Conservation (phyloP, 2,113 vertebrate species). For the Seriola quinqueradiata region DNA sequence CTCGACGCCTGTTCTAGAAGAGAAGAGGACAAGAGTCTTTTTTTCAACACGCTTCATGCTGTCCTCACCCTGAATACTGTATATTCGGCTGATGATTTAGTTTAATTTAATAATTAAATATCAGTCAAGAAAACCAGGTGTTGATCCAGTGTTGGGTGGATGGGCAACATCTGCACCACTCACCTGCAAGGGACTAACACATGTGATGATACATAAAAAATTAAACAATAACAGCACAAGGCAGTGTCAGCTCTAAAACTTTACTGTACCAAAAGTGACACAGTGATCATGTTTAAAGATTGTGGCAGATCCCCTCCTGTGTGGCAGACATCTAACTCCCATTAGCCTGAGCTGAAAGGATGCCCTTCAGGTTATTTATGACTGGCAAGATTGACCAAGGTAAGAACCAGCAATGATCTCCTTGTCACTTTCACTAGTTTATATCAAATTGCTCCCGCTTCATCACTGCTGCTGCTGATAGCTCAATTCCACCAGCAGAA, state of each 20-base stretch:
- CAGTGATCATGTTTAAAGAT: slow-evolving; percentile 37
- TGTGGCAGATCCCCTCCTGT: slow-evolving; percentile 22
- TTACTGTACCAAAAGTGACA: slow-evolving; percentile 20
- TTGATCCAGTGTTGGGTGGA: neutral
- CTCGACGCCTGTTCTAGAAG: neutral
- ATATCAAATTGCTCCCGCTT: slow-evolving; percentile 73
- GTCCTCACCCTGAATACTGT: no score
- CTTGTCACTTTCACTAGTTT: slow-evolving; percentile 76
- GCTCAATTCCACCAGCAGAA: slow-evolving; percentile 76
- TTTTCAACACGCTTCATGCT: no score
- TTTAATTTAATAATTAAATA: slow-evolving; percentile 33
- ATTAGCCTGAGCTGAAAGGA: slow-evolving; percentile 55
- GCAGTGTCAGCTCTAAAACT: neutral
- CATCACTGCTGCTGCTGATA: slow-evolving; percentile 67
- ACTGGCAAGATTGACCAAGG: slow-evolving; percentile 39
- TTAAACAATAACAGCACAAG: neutral
- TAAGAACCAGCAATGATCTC: slow-evolving; percentile 70
- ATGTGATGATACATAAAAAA: slow-evolving; percentile 19
- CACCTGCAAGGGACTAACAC: neutral
- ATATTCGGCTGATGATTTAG: neutral
- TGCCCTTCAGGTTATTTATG: slow-evolving; percentile 65
- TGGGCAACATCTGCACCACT: slow-evolving; percentile 30
- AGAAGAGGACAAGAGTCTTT: no score
- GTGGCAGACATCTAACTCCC: slow-evolving; percentile 47
- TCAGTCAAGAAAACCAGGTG: slow-evolving; percentile 17